These are phyloP conservation scores for Corella eumyota DNA, from an alignment of 23 tunicate species.

Conservation along the genomic window DNA sequence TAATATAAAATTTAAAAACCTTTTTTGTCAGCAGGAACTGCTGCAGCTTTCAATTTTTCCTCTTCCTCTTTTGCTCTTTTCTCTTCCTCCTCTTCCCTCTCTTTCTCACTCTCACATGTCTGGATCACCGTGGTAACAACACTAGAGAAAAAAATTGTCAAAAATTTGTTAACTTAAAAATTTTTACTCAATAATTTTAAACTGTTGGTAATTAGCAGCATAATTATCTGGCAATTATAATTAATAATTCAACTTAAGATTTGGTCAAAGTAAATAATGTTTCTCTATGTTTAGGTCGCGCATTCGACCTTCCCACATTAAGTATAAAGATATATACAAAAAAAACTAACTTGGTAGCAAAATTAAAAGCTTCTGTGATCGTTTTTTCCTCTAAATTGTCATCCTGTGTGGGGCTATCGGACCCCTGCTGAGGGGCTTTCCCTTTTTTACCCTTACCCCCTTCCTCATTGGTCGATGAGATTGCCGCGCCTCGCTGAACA, in stretches of 20 bases:
- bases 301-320: neutral
- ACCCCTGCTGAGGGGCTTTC: conserved; percentile 38
- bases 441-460: conserved; percentile 71
- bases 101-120: conserved; percentile 48
- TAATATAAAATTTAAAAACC: conserved; percentile 6
- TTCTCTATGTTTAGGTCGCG: neutral
- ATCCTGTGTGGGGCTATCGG: conserved; percentile 45
- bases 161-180: neutral
- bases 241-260: no score
- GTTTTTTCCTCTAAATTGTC: conserved; percentile 79
- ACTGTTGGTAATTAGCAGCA: no score
- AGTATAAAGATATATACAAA: neutral
- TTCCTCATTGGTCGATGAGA: conserved; percentile 30
- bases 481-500: conserved; percentile 52
- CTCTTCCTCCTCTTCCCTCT: conserved; percentile 85
- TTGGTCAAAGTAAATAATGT: no score
- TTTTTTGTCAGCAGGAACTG: conserved; percentile 43
- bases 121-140: conserved; percentile 26
- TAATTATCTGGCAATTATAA: no score
- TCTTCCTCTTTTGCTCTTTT: conserved; percentile 58
- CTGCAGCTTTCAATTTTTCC: conserved; percentile 61
- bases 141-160: conserved; percentile 14
- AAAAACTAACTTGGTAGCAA: conserved; percentile 23
- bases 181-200: neutral
- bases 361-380: conserved; percentile 46